Conservation (phyloP, 2,888 invertebrate species). For the Melanotus villosus region DNA sequence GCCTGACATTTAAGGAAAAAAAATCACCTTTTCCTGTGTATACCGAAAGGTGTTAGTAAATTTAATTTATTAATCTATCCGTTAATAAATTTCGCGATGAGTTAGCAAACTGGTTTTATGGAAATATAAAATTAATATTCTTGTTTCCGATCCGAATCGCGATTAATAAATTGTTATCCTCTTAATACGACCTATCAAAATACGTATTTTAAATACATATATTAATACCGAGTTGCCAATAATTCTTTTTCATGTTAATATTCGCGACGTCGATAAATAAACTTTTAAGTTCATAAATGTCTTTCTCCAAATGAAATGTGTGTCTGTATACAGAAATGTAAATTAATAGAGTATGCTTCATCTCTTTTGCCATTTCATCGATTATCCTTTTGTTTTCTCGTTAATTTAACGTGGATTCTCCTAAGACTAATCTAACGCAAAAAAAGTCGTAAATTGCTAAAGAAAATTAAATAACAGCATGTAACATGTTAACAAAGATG, state of each 20-base stretch:
- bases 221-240: constrained; percentile 33
- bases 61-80: constrained; percentile 49
- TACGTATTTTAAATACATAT: constrained; percentile 38
- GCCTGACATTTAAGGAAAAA: constrained; percentile 22
- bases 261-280: constrained; percentile 15
- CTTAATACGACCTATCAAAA: constrained; percentile 29
- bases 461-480: too few relatives aligned
- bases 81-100: constrained; percentile 52
- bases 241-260: constrained; percentile 31
- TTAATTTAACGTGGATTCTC: not conserved
- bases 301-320: constrained; percentile 28
- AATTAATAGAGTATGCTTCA: constrained; percentile 12
- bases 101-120: constrained; percentile 49
- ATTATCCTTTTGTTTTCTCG: not conserved
- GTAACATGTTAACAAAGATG: too few relatives aligned
- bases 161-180: constrained; percentile 53
- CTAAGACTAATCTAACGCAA: too few relatives aligned
- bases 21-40: constrained; percentile 35
- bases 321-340: constrained; percentile 29
- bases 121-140: constrained; percentile 54
- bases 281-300: constrained; percentile 33
- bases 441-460: too few relatives aligned
- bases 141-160: constrained; percentile 52
- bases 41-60: constrained; percentile 43
- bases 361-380: constrained; percentile 10